These are phyloP conservation scores for Lampris incognitus DNA, from an alignment of 2,113 vertebrate genomes.

Conservation along the genomic window DNA sequence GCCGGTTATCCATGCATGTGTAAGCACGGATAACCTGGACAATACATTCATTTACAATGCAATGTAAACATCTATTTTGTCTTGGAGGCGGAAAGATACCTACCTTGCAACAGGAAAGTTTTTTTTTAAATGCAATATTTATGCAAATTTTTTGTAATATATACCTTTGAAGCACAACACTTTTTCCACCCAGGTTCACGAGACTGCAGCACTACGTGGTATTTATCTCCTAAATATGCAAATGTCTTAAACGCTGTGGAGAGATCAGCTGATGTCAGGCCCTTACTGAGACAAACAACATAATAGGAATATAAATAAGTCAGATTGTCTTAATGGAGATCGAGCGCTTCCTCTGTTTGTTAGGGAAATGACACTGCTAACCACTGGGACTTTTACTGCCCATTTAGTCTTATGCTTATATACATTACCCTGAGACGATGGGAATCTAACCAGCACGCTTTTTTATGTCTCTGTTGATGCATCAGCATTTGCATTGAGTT, in stretches of 20 bases:
- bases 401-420: conserved; percentile 33
- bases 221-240: neutral
- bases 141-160: too few relatives aligned
- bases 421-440: neutral
- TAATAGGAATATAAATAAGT: conserved; percentile 58
- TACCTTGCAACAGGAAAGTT: too few relatives aligned
- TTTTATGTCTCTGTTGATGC: too few relatives aligned
- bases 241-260: conserved; percentile 2
- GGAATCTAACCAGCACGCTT: neutral
- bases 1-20: too few relatives aligned
- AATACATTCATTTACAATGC: too few relatives aligned
- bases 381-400: conserved; percentile 21
- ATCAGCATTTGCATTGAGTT: neutral
- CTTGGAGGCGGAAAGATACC: too few relatives aligned
- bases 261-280: conserved; percentile 43
- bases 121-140: too few relatives aligned
- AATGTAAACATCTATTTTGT: too few relatives aligned
- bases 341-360: conserved; percentile 42
- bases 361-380: conserved; percentile 12
- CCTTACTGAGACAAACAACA: conserved; percentile 53
- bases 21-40: too few relatives aligned
- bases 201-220: too few relatives aligned
- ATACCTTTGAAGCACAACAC: too few relatives aligned
- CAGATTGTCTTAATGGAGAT: conserved; percentile 53
- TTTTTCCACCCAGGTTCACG: too few relatives aligned